Base-by-base conservation (phyloP, 1,140 invertebrate species). In the Dendroctonus valens region DNA sequence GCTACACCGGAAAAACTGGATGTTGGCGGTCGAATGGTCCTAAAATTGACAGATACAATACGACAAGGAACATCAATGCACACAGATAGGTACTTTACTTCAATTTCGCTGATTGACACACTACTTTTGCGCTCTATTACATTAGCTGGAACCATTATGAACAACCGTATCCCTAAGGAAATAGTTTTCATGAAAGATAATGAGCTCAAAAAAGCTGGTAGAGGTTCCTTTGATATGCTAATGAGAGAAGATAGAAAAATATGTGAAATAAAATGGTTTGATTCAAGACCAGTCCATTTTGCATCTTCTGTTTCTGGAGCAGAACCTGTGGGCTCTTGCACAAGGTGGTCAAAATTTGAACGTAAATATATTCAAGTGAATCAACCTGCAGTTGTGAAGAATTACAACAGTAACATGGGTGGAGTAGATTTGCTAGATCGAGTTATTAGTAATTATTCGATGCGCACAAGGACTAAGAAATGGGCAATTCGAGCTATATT, bases 31-130 rank as follows among this genome's bases (percentile, higher is more conserved):
- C 15, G 64, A 58, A 52, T 65, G 39, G 57, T 69, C 8, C 12
- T 65, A 14, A 69, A 70, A 66, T 49, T 69, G 5, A 57, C 63
- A 7, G 67, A 71, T 42, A 61, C 58, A 8, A 48, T 67, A 15
- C 62, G 37, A 52, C 54, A 15, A 54, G 69, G 44, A 42, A 15
- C n/a, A 15, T 54, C 41, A n/a, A 14, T 63, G 9, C 53, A 41
- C 42, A 65, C 52, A 11, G 62, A 65, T 41, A 1, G 53, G 39
- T 70, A 66, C 44, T 48, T 70, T 66, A 62, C 61, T 14, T 70
- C 69, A 44, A 61, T 69, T 57, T 26, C 57, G 42, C 50, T 69
- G 37, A 59, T 69, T 15, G 67, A 70, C 8, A 37, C 39, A 41
- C 62, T 70, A n/a, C 46, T 44, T 9, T 58, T 46, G 39, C 11